phyloP scores from a whole-genome alignment of 2,888 invertebrate genomes.

The Heliconius sara region DNA sequence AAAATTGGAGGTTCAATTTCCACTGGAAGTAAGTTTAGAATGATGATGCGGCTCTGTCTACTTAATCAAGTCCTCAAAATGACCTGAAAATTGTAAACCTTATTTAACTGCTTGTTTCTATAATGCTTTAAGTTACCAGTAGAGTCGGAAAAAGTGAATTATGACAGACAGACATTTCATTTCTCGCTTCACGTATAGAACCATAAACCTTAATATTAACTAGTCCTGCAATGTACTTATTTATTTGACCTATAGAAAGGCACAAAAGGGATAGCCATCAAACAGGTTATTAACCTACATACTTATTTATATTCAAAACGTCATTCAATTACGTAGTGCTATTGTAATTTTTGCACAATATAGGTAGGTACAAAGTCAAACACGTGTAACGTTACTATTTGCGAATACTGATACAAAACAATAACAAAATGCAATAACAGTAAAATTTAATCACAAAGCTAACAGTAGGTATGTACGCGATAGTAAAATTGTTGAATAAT shows the following conservation, averaged over 20 bases:
- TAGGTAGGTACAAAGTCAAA: background rate
- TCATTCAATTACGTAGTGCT: background rate
- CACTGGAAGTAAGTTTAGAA: too few species aligned
- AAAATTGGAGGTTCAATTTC: too few species aligned
- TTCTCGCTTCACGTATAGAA: too few species aligned
- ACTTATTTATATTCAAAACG: background rate
- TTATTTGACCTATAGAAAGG: background rate
- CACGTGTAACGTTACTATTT: slow-evolving; percentile 10
- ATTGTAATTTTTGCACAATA: background rate
- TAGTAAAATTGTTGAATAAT: background rate
- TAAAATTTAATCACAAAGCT: background rate
- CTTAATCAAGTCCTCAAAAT: too few species aligned
- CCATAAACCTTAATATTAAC: too few species aligned
- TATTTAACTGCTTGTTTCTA: too few species aligned
- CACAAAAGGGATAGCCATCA: background rate
- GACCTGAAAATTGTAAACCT: too few species aligned
- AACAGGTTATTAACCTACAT: background rate
- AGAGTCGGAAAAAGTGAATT: too few species aligned
- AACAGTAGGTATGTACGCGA: background rate
- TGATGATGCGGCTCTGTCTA: too few species aligned
- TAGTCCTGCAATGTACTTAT: background rate
- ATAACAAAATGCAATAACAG: slow-evolving; percentile 10
- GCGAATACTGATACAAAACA: slow-evolving; percentile 9
- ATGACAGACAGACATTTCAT: too few species aligned
- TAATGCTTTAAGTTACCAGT: too few species aligned